Conservation (phyloP, 2,113 vertebrate species). For the Siphamia tubifer region DNA sequence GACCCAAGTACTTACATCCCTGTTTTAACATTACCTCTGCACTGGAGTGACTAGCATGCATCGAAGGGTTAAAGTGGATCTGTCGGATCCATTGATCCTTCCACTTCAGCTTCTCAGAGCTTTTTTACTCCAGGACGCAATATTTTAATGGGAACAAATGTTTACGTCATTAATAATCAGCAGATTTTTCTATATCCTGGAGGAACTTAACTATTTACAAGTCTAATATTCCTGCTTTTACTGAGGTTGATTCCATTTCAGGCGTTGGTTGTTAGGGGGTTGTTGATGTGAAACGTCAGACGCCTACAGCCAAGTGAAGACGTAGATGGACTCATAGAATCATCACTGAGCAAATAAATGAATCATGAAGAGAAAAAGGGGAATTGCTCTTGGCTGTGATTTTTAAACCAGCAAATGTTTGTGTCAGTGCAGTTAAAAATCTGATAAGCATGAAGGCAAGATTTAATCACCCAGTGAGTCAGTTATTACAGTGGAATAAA, state of each 20-base stretch:
- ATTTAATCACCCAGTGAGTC: constrained; percentile 33
- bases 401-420: constrained; percentile 19
- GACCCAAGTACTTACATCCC: too few relatives aligned
- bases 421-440: constrained; percentile 20
- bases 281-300: constrained; percentile 45
- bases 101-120: background rate
- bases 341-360: constrained; percentile 25
- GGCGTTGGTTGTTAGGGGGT: background rate
- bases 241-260: background rate
- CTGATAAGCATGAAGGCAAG: constrained; percentile 31
- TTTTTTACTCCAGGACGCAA: background rate
- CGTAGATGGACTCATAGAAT: constrained; percentile 36
- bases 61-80: too few relatives aligned
- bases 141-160: background rate
- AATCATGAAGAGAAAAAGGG: constrained; percentile 27
- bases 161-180: constrained; percentile 13
- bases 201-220: background rate
- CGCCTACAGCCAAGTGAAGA: constrained; percentile 44
- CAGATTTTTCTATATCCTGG: background rate
- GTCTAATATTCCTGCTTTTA: background rate
- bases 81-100: constrained; percentile 4
- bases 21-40: too few relatives aligned
- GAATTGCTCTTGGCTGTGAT: constrained; percentile 25
- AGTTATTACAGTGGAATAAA: constrained; percentile 29
- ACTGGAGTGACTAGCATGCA: too few relatives aligned